These are phyloP conservation scores for Carassius carassius DNA, from an alignment of 2,113 vertebrate genomes.

Conservation along the genomic window DNA sequence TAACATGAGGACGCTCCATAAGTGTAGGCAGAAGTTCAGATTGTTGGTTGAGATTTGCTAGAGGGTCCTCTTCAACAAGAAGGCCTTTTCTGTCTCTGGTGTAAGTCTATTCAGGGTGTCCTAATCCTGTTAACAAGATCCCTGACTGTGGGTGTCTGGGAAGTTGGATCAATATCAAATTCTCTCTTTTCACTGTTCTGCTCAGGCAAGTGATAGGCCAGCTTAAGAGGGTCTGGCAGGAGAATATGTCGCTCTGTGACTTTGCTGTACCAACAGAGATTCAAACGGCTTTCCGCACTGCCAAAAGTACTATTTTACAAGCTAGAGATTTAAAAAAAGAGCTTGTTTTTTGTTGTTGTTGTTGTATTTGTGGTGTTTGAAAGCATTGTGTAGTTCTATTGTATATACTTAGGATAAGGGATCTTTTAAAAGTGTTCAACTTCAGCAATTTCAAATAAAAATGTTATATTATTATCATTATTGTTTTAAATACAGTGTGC, in stretches of 20 bases:
- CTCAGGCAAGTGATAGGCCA: slow-evolving; percentile 54
- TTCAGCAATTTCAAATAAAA: background rate
- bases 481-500: too few relatives aligned
- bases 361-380: background rate
- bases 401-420: background rate
- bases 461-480: too few relatives aligned
- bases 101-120: slow-evolving; percentile 57
- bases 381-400: background rate
- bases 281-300: background rate
- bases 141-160: slow-evolving; percentile 60
- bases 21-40: slow-evolving; percentile 51
- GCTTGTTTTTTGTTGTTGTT: background rate
- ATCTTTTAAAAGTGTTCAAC: background rate
- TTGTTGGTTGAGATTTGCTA: slow-evolving; percentile 40
- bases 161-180: slow-evolving; percentile 64
- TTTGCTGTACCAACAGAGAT: slow-evolving; percentile 43
- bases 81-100: slow-evolving; percentile 55
- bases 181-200: slow-evolving; percentile 57
- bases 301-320: slow-evolving; percentile 24
- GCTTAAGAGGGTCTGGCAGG: slow-evolving; percentile 53
- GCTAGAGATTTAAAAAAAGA: background rate
- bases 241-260: slow-evolving; percentile 25
- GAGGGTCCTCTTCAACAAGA: slow-evolving; percentile 44
- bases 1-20: slow-evolving; percentile 52
- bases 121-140: slow-evolving; percentile 64